phyloP scores from a whole-genome alignment of 2,888 invertebrate genomes.

The Harmothoe impar region DNA sequence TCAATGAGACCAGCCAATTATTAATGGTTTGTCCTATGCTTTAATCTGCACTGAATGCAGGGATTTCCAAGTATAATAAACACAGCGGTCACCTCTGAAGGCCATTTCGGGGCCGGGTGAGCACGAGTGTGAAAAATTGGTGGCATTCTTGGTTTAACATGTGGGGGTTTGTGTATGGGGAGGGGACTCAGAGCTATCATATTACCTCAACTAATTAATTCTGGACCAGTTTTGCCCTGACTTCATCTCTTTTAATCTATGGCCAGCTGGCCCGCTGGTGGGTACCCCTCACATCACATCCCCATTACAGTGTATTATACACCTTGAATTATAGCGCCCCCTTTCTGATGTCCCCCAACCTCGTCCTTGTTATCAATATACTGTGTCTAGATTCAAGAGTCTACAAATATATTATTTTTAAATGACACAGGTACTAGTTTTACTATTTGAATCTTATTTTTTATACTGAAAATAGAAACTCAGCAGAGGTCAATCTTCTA shows the following conservation, averaged over 20 bases:
- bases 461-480: no score
- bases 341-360: no score
- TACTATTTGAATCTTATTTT: no score
- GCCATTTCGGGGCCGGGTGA: neutral
- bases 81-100: neutral
- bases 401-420: no score
- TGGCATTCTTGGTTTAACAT: constrained; percentile 32
- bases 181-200: constrained; percentile 1
- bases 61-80: constrained; percentile 61
- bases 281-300: constrained; percentile 13
- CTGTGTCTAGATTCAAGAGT: no score
- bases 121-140: constrained; percentile 35
- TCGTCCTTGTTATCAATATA: no score
- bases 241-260: constrained; percentile 20
- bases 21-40: constrained; percentile 60
- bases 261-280: neutral
- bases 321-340: neutral
- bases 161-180: neutral
- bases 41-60: constrained; percentile 26
- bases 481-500: no score
- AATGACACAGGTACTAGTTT: no score
- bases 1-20: constrained; percentile 42
- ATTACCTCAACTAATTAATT: constrained; percentile 46
- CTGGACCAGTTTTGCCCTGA: constrained; percentile 3
- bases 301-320: constrained; percentile 8